Evolutionary conservation across 2,888 invertebrate genomes (phyloP).

Genomic region (Cheilosia scutellata): DNA sequence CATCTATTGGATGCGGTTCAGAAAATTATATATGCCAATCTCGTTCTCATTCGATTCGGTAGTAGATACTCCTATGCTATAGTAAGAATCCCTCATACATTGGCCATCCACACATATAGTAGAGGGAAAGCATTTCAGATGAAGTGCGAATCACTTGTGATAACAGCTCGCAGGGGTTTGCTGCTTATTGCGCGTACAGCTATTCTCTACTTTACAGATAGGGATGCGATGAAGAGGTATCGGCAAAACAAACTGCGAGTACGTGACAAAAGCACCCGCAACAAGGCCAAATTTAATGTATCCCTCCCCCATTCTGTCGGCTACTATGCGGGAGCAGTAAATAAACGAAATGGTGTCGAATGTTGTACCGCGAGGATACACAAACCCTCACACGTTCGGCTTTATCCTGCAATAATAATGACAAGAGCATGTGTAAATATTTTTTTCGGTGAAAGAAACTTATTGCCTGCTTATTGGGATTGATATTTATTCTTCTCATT

Average conservation of each 20-base stretch:
- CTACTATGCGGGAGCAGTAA: constrained; percentile 18
- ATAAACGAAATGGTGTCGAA: constrained; percentile 38
- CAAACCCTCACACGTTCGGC: neutral
- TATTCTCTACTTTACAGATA: neutral
- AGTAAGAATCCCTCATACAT: neutral
- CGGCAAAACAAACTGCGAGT: constrained; percentile 57
- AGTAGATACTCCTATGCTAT: neutral
- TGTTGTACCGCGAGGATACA: neutral
- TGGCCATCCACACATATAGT: neutral
- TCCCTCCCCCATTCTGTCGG: constrained; percentile 5
- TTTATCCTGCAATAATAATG: constrained; percentile 38
- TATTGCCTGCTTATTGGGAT: constrained; percentile 60
- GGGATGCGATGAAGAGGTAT: constrained; percentile 46
- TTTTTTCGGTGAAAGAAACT: constrained; percentile 22
- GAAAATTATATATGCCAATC: constrained; percentile 55
- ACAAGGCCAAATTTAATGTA: constrained; percentile 52
- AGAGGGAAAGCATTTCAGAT: constrained; percentile 25
- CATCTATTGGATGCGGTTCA: neutral
- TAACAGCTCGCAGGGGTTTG: constrained; percentile 57
- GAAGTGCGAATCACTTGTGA: constrained; percentile 68
- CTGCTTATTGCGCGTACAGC: constrained; percentile 42
- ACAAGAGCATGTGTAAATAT: constrained; percentile 24
- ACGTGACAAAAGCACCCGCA: constrained; percentile 53
- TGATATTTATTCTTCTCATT: constrained; percentile 56
- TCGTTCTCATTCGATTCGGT: constrained; percentile 14